phyloP scores from a whole-genome alignment of 92 coral and sea anemone genomes.

The Virgularia gustaviana region DNA sequence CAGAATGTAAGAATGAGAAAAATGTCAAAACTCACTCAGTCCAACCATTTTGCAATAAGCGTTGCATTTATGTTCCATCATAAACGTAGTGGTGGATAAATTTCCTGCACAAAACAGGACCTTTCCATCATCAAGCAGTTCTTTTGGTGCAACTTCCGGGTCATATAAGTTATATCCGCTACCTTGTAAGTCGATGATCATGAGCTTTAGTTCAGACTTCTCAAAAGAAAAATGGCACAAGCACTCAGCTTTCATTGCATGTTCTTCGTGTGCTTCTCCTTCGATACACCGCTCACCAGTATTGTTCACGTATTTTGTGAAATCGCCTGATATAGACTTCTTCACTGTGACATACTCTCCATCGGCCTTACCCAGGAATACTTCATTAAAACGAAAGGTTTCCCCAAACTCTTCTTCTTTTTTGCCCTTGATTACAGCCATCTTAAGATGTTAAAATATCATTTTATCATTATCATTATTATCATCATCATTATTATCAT shows the following conservation, averaged over 20 bases:
- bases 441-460: too few relatives aligned
- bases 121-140: conserved; percentile 20
- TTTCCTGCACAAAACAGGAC: conserved; percentile 32
- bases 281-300: conserved; percentile 43
- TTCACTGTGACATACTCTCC: conserved; percentile 58
- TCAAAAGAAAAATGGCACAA: conserved; percentile 62
- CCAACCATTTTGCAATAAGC: conserved; percentile 29
- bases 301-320: conserved; percentile 63
- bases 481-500: conserved; percentile 45
- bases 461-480: conserved; percentile 31
- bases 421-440: too few relatives aligned
- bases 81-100: conserved; percentile 12
- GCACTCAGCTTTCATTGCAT: conserved; percentile 54
- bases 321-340: conserved; percentile 58
- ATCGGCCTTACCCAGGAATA: conserved; percentile 36
- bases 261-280: conserved; percentile 9
- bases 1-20: too few relatives aligned
- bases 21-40: neutral
- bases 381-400: conserved; percentile 34
- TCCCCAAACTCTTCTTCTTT: conserved; percentile 53
- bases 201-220: conserved; percentile 50
- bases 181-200: conserved; percentile 65
- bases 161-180: conserved; percentile 60
- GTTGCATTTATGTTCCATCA: conserved; percentile 26
- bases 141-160: conserved; percentile 65